A percentile compares a stretch with the other conserved stretches of the same genome.
These are phyloP conservation scores for Ochlodes sylvanus DNA, from an alignment of 2,888 invertebrate genomes.

Conservation along the genomic window DNA sequence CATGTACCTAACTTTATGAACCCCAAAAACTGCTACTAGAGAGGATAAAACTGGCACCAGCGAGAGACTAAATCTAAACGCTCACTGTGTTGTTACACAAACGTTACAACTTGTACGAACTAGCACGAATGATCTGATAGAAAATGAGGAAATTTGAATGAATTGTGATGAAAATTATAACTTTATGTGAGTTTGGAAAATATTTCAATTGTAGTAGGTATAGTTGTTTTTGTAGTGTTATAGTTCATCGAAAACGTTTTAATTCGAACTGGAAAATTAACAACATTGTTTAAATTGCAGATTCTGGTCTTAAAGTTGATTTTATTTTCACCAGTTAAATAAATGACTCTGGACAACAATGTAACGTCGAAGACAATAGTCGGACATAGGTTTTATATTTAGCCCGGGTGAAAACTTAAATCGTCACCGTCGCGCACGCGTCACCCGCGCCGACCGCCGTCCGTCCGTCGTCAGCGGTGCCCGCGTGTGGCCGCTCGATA, in stretches of 20 bases:
- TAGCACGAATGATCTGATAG: neutral
- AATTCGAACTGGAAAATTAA: no score
- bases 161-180: neutral
- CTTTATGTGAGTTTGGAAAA: no score
- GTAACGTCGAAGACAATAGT: conserved; percentile 27
- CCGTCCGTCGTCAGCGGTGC: conserved; percentile 70
- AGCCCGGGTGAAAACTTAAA: conserved; percentile 81
- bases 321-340: neutral
- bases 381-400: conserved; percentile 63
- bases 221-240: no score
- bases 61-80: conserved; percentile 21
- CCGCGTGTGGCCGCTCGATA: conserved; percentile 80
- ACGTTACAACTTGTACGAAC: conserved; percentile 11
- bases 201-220: no score
- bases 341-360: conserved; percentile 19
- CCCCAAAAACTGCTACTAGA: conserved; percentile 40
- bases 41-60: conserved; percentile 23
- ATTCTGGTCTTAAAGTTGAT: neutral
- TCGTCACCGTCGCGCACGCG: conserved; percentile 72
- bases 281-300: no score
- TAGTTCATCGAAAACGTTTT: no score
- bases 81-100: conserved; percentile 7
- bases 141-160: neutral
- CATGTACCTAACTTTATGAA: conserved; percentile 31
- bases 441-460: conserved; percentile 69